Base-by-base conservation (phyloP, 2,113 vertebrate genomes). In the Cheilinus undulatus region DNA sequence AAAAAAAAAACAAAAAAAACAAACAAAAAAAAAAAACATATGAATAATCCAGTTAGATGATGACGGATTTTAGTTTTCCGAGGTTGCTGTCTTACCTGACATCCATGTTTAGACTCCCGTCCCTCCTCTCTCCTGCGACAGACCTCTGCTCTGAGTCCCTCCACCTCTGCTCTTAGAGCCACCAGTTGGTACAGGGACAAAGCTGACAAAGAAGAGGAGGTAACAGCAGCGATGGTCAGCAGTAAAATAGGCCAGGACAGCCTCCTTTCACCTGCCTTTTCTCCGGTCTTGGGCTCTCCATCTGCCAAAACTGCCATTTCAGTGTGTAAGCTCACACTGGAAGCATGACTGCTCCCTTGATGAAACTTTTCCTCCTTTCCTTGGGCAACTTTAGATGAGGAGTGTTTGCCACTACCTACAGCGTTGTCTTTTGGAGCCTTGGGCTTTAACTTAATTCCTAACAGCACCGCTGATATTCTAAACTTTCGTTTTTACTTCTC, bases 131-230 rank as follows among this genome's bases (percentile, higher is more conserved):
- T 91, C 77, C 80, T 91, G 61, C 78, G 83, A 52, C 23, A 69
- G 28, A 92, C 75, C 45, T 96, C 90, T 0, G 78, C 91, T 57
- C 85, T 94, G 72, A 99, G 92, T 26, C 80, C 87, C 61, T 93
- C 93, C 73, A 98, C 93, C 83, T 98, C 96, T 3, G 94, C 93
- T 87, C 95, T 94, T 79, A 99, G 92, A 17, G 83, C 85, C 79
- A 94, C 74, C 82, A 95, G 90, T 13, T 95, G 92, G 88, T 94
- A 95, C 54, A 97, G 81, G 48, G 95, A 95, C 78, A 96, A 60
- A 69, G 91, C 93, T 53, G 96, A 94, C 66, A 97, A 89, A 51
- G 92, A 95, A 77, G 94, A 94, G 53, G 95, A 94, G 88, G 95
- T 89, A 83, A 97, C 73, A 20, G 92, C 92, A 13, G 91, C 92